These are phyloP conservation scores for Hydriomena furcata DNA, from an alignment of 2,888 invertebrate species.

Conservation along the genomic window DNA sequence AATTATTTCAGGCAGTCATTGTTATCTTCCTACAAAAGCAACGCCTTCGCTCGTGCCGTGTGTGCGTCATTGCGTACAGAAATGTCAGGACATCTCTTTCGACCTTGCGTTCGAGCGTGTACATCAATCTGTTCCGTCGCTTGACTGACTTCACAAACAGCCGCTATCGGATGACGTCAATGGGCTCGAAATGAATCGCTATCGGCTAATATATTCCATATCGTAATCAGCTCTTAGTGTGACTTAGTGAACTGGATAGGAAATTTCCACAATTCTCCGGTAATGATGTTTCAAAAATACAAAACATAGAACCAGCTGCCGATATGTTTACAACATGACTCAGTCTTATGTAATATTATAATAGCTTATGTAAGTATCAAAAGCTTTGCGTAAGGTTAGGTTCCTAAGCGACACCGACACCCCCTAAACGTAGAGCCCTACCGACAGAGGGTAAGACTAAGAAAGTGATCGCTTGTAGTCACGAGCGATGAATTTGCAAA, in stretches of 20 bases:
- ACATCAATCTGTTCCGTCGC: slow-evolving; percentile 26
- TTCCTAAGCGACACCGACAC: neutral
- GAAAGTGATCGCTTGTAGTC: too few species aligned
- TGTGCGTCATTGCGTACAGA: slow-evolving; percentile 12
- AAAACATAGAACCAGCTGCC: slow-evolving; percentile 4
- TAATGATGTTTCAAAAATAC: slow-evolving; percentile 15
- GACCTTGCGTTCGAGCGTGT: slow-evolving; percentile 28
- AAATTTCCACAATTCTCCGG: slow-evolving; percentile 27
- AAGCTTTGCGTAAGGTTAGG: slow-evolving; percentile 5
- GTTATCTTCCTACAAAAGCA: slow-evolving; percentile 17
- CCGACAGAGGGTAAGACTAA: neutral
- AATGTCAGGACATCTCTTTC: slow-evolving; percentile 23
- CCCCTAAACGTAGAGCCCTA: neutral
- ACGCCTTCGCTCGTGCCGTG: slow-evolving; percentile 4
- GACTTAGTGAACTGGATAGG: slow-evolving; percentile 22
- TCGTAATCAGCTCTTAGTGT: slow-evolving; percentile 28
- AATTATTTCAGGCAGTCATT: slow-evolving; percentile 1
- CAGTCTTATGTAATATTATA: neutral
- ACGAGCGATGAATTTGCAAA: too few species aligned
- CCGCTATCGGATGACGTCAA: slow-evolving; percentile 37
- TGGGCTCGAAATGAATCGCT: slow-evolving; percentile 25
- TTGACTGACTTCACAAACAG: slow-evolving; percentile 24
- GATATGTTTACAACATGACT: slow-evolving; percentile 1
- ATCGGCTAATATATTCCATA: slow-evolving; percentile 27
- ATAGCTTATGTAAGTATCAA: neutral